phyloP scores from a whole-genome alignment of 2,113 vertebrate genomes.

The Sinocyclocheilus maitianheensis region DNA sequence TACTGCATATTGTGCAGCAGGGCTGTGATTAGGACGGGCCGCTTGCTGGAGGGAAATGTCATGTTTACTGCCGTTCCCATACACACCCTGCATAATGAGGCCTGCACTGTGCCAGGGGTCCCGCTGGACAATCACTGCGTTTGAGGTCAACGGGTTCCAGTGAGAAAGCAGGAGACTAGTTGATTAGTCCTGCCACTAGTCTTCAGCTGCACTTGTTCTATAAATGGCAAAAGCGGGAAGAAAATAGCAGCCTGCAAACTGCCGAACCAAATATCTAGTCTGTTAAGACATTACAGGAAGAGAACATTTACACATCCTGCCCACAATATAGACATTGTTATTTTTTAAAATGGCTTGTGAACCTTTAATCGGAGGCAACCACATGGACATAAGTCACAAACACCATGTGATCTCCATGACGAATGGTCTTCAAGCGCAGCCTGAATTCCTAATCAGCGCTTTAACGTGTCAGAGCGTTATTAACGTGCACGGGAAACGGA shows the following conservation, averaged over 20 bases:
- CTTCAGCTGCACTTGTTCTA: slow-evolving; percentile 17
- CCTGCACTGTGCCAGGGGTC: slow-evolving; percentile 12
- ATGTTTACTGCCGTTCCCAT: slow-evolving; percentile 73
- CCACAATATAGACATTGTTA: slow-evolving; percentile 57
- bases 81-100: slow-evolving; percentile 77
- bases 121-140: background rate
- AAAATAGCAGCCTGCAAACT: background rate
- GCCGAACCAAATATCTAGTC: background rate
- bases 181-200: background rate
- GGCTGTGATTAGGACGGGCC: slow-evolving; percentile 75
- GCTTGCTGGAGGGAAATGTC: slow-evolving; percentile 69
- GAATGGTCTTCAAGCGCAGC: slow-evolving; percentile 63
- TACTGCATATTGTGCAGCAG: slow-evolving; percentile 71
- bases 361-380: slow-evolving; percentile 67
- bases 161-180: background rate
- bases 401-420: slow-evolving; percentile 67
- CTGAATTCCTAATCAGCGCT: slow-evolving; percentile 57
- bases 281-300: background rate
- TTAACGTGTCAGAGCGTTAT: slow-evolving; percentile 64
- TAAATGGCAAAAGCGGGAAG: background rate
- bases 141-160: background rate
- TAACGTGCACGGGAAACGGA: slow-evolving; percentile 57
- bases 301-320: slow-evolving; percentile 14
- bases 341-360: slow-evolving; percentile 43
- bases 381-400: slow-evolving; percentile 65